These are phyloP conservation scores for Lithophane semibrunnea DNA, from an alignment of 2,888 invertebrate genomes.

Conservation along the genomic window DNA sequence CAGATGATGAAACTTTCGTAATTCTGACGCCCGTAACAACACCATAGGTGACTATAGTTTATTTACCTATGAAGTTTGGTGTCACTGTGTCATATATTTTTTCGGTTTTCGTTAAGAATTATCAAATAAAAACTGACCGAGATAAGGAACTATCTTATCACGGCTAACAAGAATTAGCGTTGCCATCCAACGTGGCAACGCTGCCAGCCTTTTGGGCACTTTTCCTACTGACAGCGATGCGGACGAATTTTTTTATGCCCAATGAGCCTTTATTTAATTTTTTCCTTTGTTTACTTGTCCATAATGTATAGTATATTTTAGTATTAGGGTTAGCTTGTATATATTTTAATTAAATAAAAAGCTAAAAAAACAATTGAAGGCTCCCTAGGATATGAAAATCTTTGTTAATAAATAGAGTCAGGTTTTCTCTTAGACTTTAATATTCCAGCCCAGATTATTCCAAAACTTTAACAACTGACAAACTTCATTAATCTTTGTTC, in stretches of 20 bases:
- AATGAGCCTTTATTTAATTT: too few species aligned
- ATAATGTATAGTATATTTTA: too few species aligned
- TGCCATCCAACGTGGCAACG: too few species aligned
- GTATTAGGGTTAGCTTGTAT: too few species aligned
- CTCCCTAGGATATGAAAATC: neutral
- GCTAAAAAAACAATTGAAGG: too few species aligned
- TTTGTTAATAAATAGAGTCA: neutral
- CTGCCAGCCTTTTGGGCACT: too few species aligned
- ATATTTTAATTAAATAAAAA: too few species aligned
- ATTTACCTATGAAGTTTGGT: neutral
- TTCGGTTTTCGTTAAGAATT: neutral
- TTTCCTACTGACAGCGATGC: too few species aligned
- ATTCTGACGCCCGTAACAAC: neutral
- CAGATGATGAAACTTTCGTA: too few species aligned
- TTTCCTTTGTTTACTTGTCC: too few species aligned
- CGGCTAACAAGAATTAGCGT: neutral
- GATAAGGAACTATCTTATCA: neutral
- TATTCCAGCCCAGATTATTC: conserved; percentile 35
- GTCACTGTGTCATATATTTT: neutral
- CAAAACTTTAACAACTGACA: conserved; percentile 30
- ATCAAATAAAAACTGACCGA: neutral
- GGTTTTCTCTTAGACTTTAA: conserved; percentile 8
- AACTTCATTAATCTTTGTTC: conserved; percentile 58
- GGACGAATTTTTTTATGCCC: too few species aligned
- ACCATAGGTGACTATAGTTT: too few species aligned